Evolutionary conservation across 2,113 vertebrate genomes (phyloP), one percentile per base, ranked within the genome.

Genomic region (Machaerirhynchus nigripectus): DNA sequence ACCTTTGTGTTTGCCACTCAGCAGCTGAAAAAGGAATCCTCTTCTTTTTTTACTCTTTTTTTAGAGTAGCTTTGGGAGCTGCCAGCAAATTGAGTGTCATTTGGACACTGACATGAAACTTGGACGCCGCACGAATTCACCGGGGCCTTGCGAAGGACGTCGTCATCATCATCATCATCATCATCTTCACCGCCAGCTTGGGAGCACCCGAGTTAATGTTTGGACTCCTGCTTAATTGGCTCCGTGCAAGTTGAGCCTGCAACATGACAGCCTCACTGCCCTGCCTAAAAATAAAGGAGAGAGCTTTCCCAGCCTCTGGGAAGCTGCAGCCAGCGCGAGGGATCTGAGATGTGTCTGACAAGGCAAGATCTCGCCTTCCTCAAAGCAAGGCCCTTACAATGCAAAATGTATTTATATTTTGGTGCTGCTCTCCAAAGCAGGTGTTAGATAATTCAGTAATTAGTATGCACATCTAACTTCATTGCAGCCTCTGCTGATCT

Each of bases 371-470:
- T 89, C 23, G 27, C 46, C 10, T 73, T 46, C 59, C 91, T 94
- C 83, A 75, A 6, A 92, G 55, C 50, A 4, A 94, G 81, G 85
- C 49, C 81, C 81, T 95, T 70, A 42, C 87, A 53, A 69, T 37
- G 88, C 86, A 87, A 95, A 94, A 90, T 35, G 69, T 81, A 92
- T 95, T 94, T 96, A 75, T 82, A 82, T 92, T 95, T 94, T 67
- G 70, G 80, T 28, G 64, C 78, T 9, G 93, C 82, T 94, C 95
- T 97, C 95, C 67, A 77, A 96, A 98, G 97, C 98, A 98, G 98
- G 98, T 98, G 98, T 92, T 96, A 89, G 97, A 96, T 98, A 98
- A 98, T 98, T 96, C 95, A 71, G 97, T 97, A 97, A 98, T 98
- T 98, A 98, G 98, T 93, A 98, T 98, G 98, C 98, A 96, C 89